phyloP scores from a whole-genome alignment of 2,888 invertebrate genomes.

The Melangyna quadrimaculata region DNA sequence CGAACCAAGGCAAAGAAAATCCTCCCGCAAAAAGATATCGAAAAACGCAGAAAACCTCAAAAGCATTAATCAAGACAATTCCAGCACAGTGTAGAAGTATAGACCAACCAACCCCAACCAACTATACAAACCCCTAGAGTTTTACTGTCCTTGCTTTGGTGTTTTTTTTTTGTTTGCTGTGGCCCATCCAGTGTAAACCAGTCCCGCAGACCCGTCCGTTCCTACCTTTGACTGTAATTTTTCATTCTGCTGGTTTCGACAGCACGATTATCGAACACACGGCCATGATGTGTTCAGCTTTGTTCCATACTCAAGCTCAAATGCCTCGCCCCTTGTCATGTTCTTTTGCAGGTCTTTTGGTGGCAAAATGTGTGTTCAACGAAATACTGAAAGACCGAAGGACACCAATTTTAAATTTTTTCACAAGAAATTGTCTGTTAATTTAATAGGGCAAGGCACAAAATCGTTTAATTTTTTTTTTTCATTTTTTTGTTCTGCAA shows the following conservation, averaged over 20 bases:
- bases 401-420: constrained; percentile 59
- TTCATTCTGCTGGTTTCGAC: constrained; percentile 71
- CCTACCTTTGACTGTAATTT: constrained; percentile 66
- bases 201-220: background rate
- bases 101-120: background rate
- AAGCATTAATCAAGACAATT: constrained; percentile 70
- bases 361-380: background rate
- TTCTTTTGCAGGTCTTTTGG: background rate
- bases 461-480: constrained; percentile 26
- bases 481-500: background rate
- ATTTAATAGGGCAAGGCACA: constrained; percentile 41
- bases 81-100: constrained; percentile 8
- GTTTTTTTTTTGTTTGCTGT: background rate
- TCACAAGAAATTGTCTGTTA: constrained; percentile 50
- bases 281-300: constrained; percentile 58
- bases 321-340: constrained; percentile 12
- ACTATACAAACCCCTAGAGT: constrained; percentile 19
- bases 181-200: background rate
- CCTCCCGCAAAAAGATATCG: constrained; percentile 54
- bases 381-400: constrained; percentile 26
- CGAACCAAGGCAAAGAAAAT: background rate
- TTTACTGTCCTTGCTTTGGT: constrained; percentile 1
- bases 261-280: constrained; percentile 69
- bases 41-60: constrained; percentile 60
- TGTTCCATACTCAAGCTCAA: constrained; percentile 13